Base-by-base conservation (phyloP, 2,113 vertebrate genomes). In the Erpornis zantholeuca region DNA sequence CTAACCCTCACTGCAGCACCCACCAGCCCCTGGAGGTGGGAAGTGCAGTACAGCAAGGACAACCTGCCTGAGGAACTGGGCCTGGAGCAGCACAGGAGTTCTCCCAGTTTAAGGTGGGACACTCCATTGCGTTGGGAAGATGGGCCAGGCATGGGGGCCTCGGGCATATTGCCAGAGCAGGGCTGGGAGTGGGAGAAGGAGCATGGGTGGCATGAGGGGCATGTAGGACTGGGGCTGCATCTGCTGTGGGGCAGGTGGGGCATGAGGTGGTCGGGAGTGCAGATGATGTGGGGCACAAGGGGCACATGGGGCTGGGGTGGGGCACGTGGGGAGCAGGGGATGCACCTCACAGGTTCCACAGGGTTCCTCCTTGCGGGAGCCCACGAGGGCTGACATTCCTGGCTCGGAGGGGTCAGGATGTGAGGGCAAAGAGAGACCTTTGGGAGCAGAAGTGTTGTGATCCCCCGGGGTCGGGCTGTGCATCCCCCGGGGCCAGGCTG, bases 51-150 rank as follows among this genome's bases (percentile, higher is more conserved):
- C 12, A 47, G 47, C 1, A 1, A 42, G 47, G 14, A 3, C 23
- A 38, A 14, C 27, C 27, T 33, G 28, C 27, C 38, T 0, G 1
- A 31, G 59, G 9, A 1, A 2, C 44, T 1, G 9, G 40, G 28
- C 25, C 59, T 0, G 0, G 11, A 28, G 69, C 6, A 25, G 25
- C 23, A 25, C 35, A 12, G 61, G 50, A 25, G 7, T 15, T 64
- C 36, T 79, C 27, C 27, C 21, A 9, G 19, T 47, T 31, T n/a
- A 17, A 47, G 40, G 35, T 24, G n/a, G 42, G 63, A 59, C 18
- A 4, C 13, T 42, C 36, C 52, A 18, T 7, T 3, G 8, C 6
- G 1, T 5, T 27, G 29, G 44, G 57, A 82, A 44, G 52, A 25
- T 66, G 42, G 22, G 38, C 24, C 4, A 16, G 28, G 42, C 28